These are phyloP conservation scores for Monarcha castaneiventris DNA, from an alignment of 2,113 vertebrate genomes.

Conservation along the genomic window DNA sequence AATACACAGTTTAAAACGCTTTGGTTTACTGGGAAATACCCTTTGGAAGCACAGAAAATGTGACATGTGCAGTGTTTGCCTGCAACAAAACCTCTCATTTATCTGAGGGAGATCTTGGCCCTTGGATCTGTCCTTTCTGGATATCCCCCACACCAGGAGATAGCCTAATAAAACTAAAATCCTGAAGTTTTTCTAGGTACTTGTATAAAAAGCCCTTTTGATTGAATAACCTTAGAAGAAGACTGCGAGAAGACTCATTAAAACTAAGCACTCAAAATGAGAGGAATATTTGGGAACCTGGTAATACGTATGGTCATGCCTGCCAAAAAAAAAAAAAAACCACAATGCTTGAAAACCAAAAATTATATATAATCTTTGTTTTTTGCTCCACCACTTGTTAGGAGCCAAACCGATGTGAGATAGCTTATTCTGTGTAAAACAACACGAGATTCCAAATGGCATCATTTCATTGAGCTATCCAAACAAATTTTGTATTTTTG, in stretches of 20 bases:
- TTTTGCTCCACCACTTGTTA: background rate
- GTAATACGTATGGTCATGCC: background rate
- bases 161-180: background rate
- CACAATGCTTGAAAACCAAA: background rate
- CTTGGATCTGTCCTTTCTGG: background rate
- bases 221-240: background rate
- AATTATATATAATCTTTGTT: background rate
- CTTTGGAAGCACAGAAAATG: background rate
- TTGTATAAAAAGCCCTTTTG: background rate
- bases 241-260: background rate
- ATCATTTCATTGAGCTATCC: background rate
- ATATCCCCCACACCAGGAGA: background rate
- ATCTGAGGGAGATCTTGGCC: background rate
- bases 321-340: background rate
- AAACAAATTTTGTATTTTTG: constrained; percentile 25
- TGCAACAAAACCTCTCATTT: background rate
- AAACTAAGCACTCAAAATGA: background rate
- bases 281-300: background rate
- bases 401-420: background rate
- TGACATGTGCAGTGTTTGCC: background rate
- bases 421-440: background rate
- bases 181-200: background rate
- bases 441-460: background rate
- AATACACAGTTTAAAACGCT: background rate
- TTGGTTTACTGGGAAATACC: background rate